These are phyloP conservation scores for Oasisia sp. DNA, from an alignment of 2,888 invertebrate genomes.

Conservation along the genomic window DNA sequence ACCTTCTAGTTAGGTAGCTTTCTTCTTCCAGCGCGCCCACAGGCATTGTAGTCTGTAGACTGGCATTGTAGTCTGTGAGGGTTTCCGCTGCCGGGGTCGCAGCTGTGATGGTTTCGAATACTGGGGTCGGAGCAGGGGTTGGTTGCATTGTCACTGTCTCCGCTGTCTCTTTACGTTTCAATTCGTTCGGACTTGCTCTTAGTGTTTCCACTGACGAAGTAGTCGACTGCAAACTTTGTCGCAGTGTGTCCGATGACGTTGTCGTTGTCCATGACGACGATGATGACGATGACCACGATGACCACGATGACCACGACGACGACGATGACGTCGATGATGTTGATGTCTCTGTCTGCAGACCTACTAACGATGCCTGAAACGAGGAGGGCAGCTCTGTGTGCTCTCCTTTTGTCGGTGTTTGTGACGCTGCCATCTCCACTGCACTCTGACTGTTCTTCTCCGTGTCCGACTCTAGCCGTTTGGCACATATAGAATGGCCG, in stretches of 20 bases:
- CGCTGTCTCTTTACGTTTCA: background rate
- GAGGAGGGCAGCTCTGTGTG: background rate
- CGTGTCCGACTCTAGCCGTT: background rate
- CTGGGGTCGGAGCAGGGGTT: background rate
- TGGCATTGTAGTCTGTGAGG: background rate
- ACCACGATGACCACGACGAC: too few relatives aligned
- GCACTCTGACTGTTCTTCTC: background rate
- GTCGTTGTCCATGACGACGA: too few relatives aligned
- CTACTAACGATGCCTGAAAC: background rate
- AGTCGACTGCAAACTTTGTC: background rate
- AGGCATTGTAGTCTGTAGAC: background rate
- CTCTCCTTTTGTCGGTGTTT: background rate
- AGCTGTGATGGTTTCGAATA: background rate
- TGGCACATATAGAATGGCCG: background rate
- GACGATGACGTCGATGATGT: too few relatives aligned
- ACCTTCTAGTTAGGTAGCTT: background rate
- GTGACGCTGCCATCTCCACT: background rate
- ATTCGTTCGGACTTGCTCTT: background rate
- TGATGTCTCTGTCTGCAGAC: background rate
- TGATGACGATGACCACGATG: too few relatives aligned
- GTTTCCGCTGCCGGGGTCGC: background rate
- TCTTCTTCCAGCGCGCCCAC: background rate
- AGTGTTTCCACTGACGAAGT: background rate
- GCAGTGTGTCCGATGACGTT: background rate
- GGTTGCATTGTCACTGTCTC: background rate